Evolutionary conservation across 2,113 vertebrate species (phyloP).

Genomic region (Albula glossodonta): DNA sequence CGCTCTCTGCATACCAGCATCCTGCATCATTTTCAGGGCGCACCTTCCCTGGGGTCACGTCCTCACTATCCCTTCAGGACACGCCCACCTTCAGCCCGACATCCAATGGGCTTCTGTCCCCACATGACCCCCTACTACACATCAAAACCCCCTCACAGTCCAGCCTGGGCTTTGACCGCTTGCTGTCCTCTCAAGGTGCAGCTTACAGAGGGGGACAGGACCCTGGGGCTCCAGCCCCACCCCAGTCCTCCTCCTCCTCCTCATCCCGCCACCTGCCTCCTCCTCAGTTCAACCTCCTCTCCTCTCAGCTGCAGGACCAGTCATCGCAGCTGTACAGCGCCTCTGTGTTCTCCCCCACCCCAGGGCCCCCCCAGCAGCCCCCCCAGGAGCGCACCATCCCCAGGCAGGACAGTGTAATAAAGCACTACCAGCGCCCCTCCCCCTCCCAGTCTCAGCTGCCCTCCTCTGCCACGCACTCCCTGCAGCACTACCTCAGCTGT

Average conservation of each 20-base stretch:
- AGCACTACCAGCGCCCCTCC: slow-evolving; percentile 85
- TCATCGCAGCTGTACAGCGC: slow-evolving; percentile 81
- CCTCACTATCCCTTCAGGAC: slow-evolving; percentile 84
- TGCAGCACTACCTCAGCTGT: slow-evolving; percentile 85
- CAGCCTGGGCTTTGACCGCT: slow-evolving; percentile 68
- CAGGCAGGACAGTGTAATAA: slow-evolving; percentile 87
- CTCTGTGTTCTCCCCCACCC: slow-evolving; percentile 77
- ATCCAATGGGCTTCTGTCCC: slow-evolving; percentile 79
- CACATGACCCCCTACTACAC: slow-evolving; percentile 79
- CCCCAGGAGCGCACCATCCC: slow-evolving; percentile 74
- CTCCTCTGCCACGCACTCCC: slow-evolving; percentile 67
- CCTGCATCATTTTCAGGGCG: slow-evolving; percentile 86
- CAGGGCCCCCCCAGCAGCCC: slow-evolving; percentile 64
- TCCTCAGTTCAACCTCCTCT: slow-evolving; percentile 83
- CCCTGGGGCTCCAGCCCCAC: slow-evolving; percentile 56
- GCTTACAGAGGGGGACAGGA: slow-evolving; percentile 66
- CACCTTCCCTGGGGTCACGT: slow-evolving; percentile 78
- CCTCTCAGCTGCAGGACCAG: slow-evolving; percentile 78
- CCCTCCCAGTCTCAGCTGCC: slow-evolving; percentile 70
- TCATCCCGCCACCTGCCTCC: slow-evolving; percentile 75
- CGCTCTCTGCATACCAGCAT: slow-evolving; percentile 88
- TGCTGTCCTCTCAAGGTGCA: slow-evolving; percentile 68
- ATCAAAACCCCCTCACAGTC: slow-evolving; percentile 73
- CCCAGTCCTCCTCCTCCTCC: slow-evolving; percentile 66
- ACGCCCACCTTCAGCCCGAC: slow-evolving; percentile 81